These are phyloP conservation scores for Leptopilina clavipes DNA, from an alignment of 1,140 invertebrate genomes.

Conservation along the genomic window DNA sequence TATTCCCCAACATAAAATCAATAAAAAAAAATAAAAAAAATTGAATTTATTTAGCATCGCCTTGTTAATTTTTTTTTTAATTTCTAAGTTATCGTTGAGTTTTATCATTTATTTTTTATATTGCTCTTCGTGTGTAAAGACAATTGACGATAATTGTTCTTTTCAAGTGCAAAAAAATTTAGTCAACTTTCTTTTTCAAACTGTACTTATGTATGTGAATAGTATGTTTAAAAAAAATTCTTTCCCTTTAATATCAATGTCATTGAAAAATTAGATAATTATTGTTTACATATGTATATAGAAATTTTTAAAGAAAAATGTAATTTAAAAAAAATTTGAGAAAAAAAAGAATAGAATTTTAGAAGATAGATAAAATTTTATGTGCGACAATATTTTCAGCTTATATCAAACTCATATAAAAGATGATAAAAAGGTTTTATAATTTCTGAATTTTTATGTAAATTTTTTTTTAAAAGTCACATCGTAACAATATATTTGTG, in stretches of 20 bases:
- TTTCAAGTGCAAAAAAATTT: neutral
- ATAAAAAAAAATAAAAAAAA: neutral
- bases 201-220: neutral
- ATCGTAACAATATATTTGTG: neutral
- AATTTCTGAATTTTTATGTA: neutral
- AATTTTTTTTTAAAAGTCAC: neutral
- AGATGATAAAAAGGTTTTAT: neutral
- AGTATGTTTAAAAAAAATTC: no score
- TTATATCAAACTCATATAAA: neutral
- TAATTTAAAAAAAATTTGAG: neutral
- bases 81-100: neutral
- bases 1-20: neutral
- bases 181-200: neutral
- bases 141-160: neutral
- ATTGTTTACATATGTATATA: no score
- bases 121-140: neutral
- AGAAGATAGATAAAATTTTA: no score
- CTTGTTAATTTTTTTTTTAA: neutral
- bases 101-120: slow-evolving; percentile 5
- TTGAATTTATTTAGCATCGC: neutral
- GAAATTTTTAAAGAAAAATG: no score
- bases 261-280: no score
- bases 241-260: no score
- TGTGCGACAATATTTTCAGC: neutral
- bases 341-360: neutral